These are phyloP conservation scores for Gymnogyps californianus DNA, from an alignment of 2,113 vertebrate genomes.

Conservation along the genomic window DNA sequence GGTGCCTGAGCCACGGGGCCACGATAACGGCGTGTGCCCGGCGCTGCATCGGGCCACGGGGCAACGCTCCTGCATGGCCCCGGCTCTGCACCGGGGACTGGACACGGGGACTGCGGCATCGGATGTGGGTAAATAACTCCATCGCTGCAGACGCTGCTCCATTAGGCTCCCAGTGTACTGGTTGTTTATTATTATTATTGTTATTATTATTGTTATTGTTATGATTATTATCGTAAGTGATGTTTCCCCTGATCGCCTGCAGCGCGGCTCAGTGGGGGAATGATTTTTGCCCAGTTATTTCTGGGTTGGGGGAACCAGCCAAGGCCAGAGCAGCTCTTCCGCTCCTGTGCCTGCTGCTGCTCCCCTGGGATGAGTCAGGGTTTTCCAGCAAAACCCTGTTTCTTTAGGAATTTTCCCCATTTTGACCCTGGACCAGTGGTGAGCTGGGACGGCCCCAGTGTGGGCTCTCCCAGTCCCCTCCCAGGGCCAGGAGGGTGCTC, in stretches of 20 bases:
- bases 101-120: fast-evolving
- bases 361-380: background rate
- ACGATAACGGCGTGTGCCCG: fast-evolving
- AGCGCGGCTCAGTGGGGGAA: fast-evolving
- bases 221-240: background rate
- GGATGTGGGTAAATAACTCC: background rate
- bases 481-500: background rate
- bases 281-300: background rate
- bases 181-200: background rate
- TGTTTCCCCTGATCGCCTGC: background rate
- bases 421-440: fast-evolving
- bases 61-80: background rate
- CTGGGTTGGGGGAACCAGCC: background rate
- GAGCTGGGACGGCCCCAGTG: background rate
- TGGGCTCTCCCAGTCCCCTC: background rate
- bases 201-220: background rate
- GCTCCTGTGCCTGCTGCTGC: background rate
- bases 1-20: background rate
- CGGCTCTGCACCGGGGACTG: fast-evolving
- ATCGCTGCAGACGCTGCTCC: background rate
- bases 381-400: background rate
- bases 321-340: background rate
- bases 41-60: fast-evolving
- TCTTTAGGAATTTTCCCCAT: background rate
- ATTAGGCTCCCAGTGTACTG: background rate